These are phyloP conservation scores for Equus quagga DNA, from an alignment of 2,113 vertebrate species.

Conservation along the genomic window DNA sequence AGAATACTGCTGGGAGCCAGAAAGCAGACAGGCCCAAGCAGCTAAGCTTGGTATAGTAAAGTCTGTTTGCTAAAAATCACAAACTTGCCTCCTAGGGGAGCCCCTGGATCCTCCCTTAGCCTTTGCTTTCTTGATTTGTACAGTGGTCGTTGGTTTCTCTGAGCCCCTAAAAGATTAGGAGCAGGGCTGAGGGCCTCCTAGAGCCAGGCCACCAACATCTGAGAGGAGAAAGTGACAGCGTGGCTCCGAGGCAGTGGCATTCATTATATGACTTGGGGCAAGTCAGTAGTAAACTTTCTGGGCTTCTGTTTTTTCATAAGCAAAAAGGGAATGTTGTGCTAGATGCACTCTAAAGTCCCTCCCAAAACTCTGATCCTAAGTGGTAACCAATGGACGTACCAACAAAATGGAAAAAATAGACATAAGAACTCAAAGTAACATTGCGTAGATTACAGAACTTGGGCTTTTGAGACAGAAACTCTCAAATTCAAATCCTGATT, in stretches of 20 bases:
- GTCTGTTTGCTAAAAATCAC: neutral
- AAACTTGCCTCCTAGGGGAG: neutral
- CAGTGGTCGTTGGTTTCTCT: neutral
- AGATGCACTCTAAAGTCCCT: neutral
- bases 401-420: conserved; percentile 17
- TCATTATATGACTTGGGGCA: neutral
- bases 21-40: neutral
- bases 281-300: neutral
- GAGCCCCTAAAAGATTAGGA: neutral
- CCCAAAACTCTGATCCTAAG: neutral
- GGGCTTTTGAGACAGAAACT: conserved; percentile 30
- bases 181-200: neutral
- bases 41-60: neutral
- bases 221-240: neutral
- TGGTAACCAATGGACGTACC: neutral
- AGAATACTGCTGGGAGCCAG: neutral
- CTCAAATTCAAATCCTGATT: conserved; percentile 32
- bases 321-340: neutral
- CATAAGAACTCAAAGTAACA: neutral
- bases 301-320: conserved; percentile 21
- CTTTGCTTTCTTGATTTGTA: neutral
- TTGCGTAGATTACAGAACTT: conserved; percentile 12
- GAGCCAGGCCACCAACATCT: neutral
- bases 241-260: neutral
- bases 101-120: neutral